Conservation (phyloP, 2,113 vertebrate species). For the Emydura subglobosa region DNA sequence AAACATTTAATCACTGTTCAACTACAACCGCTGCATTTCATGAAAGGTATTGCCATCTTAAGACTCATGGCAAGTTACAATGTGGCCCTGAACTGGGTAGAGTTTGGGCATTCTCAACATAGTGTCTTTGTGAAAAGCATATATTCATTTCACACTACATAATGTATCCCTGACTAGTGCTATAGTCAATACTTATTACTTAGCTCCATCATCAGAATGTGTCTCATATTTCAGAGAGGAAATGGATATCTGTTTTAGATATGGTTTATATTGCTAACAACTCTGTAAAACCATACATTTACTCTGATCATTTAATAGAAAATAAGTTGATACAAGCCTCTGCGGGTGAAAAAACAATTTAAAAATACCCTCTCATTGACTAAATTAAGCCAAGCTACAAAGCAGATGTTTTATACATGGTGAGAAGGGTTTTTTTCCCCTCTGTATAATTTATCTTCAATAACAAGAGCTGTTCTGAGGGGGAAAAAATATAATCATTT, state of each 20-base stretch:
- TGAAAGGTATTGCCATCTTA: not conserved
- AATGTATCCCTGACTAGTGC: not conserved
- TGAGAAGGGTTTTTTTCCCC: not conserved
- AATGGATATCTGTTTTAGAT: not conserved
- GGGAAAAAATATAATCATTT: not conserved
- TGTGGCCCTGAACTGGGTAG: not conserved
- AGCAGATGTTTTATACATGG: slow-evolving; percentile 29
- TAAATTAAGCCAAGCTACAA: slow-evolving; percentile 27
- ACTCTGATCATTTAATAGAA: slow-evolving; percentile 47
- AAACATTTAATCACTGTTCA: not conserved
- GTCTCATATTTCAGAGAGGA: not conserved
- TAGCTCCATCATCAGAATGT: too few relatives aligned
- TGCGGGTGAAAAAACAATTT: not conserved
- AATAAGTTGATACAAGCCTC: slow-evolving; percentile 34
- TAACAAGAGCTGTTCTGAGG: not conserved
- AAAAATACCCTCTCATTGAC: not conserved
- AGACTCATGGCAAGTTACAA: not conserved
- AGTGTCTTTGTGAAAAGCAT: not conserved
- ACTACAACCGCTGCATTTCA: not conserved
- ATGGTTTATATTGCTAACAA: slow-evolving; percentile 19
- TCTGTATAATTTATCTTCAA: not conserved
- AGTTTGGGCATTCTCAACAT: not conserved
- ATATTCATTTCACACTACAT: not conserved
- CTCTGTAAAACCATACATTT: not conserved
- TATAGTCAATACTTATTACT: not conserved